phyloP scores from a whole-genome alignment of 1,140 invertebrate species.

The Drosophila carrolli region DNA sequence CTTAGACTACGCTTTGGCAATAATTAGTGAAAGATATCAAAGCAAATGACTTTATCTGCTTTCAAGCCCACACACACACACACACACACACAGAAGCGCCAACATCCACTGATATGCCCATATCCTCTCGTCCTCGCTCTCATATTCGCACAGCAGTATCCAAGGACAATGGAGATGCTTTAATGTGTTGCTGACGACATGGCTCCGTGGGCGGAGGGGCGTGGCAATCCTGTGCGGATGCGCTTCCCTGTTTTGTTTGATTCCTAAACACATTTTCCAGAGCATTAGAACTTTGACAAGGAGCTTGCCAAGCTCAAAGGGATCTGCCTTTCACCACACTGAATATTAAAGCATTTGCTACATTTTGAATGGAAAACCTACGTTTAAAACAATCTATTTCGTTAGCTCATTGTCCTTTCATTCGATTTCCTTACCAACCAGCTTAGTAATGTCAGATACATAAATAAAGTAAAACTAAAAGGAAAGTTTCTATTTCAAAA shows the following conservation, averaged over 20 bases:
- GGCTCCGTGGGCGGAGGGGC: slow-evolving; percentile 3
- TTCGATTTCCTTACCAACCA: too few species aligned
- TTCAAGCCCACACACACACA: slow-evolving; percentile 46
- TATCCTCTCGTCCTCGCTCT: slow-evolving; percentile 17
- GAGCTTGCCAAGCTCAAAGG: slow-evolving; percentile 8
- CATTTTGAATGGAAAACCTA: neutral
- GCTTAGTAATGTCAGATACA: too few species aligned
- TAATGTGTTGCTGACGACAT: slow-evolving; percentile 62
- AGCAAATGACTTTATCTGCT: slow-evolving; percentile 82
- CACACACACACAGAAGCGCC: slow-evolving; percentile 9
- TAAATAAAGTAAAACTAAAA: too few species aligned
- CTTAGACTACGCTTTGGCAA: slow-evolving; percentile 74
- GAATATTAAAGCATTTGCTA: neutral
- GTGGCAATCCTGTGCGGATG: slow-evolving; percentile 35
- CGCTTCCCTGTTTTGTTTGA: slow-evolving; percentile 24
- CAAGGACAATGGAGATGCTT: slow-evolving; percentile 74
- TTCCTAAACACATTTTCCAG: slow-evolving; percentile 32
- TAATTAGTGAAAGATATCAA: slow-evolving; percentile 82
- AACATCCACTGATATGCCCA: slow-evolving; percentile 17
- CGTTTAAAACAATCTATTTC: neutral
- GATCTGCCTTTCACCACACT: slow-evolving; percentile 1
- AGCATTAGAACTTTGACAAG: slow-evolving; percentile 23
- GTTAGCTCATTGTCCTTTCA: too few species aligned
- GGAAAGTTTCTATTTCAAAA: too few species aligned
- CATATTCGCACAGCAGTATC: slow-evolving; percentile 29